These are phyloP conservation scores for Troglohyphantes excavatus DNA, from an alignment of 2,888 invertebrate genomes.

Conservation along the genomic window DNA sequence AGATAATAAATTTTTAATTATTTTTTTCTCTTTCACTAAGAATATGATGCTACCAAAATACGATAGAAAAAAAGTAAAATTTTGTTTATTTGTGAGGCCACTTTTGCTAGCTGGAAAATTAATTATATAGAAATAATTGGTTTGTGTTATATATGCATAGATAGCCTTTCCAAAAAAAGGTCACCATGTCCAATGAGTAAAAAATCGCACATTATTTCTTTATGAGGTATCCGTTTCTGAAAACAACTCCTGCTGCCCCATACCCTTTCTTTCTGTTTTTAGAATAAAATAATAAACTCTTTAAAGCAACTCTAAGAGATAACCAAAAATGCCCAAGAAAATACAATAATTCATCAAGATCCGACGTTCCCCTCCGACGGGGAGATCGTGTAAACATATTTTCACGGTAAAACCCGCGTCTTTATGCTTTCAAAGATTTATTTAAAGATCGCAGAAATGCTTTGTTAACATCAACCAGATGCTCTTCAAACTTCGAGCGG, in stretches of 20 bases:
- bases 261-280: neutral
- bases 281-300: neutral
- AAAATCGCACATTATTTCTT: neutral
- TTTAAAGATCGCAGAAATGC: slow-evolving; percentile 6
- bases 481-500: neutral
- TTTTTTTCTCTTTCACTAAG: no score
- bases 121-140: no score
- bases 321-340: neutral
- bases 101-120: no score
- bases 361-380: neutral
- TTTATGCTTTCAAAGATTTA: slow-evolving; percentile 7
- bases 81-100: no score
- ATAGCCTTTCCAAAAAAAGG: no score
- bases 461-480: slow-evolving; percentile 18
- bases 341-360: neutral
- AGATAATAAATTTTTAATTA: no score
- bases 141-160: no score
- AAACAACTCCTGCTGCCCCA: neutral
- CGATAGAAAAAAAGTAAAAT: no score
- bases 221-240: neutral
- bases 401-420: neutral
- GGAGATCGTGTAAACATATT: neutral
- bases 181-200: neutral
- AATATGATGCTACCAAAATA: no score
- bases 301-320: neutral